A percentile compares a stretch with the other conserved stretches of the same genome.
Evolutionary conservation across 2,113 vertebrate species (phyloP).

Genomic region (Brachypteracias leptosomus): DNA sequence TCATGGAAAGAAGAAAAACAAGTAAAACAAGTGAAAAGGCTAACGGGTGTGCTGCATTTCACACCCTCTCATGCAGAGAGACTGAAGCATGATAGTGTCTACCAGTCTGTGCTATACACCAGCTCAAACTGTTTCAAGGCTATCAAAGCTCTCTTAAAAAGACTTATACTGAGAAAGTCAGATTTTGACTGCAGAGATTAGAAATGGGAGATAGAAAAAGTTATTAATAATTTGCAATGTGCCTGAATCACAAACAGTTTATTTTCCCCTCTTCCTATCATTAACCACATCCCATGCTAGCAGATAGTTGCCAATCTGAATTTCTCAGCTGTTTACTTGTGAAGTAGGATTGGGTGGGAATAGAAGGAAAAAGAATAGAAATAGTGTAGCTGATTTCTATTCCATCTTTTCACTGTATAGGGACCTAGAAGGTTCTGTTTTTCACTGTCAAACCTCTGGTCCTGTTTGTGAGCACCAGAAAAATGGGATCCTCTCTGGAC

Average conservation of each 20-base stretch:
- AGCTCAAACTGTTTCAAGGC: background rate
- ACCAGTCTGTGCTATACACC: background rate
- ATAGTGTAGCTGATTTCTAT: background rate
- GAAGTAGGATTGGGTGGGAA: background rate
- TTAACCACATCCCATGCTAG: background rate
- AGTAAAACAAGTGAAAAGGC: background rate
- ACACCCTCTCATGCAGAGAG: background rate
- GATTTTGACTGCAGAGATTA: background rate
- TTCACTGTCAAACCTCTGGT: background rate
- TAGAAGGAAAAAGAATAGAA: background rate
- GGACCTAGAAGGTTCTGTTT: background rate
- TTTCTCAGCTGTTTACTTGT: background rate
- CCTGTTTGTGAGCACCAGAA: background rate
- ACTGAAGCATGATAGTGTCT: background rate
- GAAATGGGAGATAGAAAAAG: background rate
- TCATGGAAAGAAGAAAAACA: background rate
- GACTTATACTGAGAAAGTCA: background rate
- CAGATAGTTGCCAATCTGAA: background rate
- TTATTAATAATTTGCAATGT: background rate
- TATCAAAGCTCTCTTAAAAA: background rate
- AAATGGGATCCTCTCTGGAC: background rate
- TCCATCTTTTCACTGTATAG: background rate
- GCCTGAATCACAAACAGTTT: background rate
- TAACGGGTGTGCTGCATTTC: background rate
- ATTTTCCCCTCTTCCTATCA: background rate